Evolutionary conservation across 1,140 invertebrate species (phyloP).

Genomic region (Trichonephila clavata): DNA sequence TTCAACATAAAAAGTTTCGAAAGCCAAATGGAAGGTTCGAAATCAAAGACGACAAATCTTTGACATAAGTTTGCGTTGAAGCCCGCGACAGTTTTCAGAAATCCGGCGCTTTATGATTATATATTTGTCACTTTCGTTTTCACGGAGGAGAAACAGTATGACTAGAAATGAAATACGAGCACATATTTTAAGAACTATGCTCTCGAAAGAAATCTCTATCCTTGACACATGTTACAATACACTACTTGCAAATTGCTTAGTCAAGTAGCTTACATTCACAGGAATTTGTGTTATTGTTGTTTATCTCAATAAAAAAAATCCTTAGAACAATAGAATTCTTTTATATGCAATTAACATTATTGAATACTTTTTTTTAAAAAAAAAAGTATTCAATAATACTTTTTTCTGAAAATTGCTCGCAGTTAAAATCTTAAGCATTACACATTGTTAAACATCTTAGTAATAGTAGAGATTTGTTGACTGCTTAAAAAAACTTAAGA

Average conservation of each 20-base stretch:
- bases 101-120: background rate
- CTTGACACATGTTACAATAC: background rate
- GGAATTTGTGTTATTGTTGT: too few species aligned
- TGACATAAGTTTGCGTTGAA: background rate
- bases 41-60: background rate
- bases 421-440: too few species aligned
- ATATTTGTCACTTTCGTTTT: background rate
- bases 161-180: background rate
- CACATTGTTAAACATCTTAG: too few species aligned
- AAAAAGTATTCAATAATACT: too few species aligned
- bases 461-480: too few species aligned
- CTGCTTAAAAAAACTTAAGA: too few species aligned
- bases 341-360: too few species aligned
- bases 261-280: too few species aligned
- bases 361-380: too few species aligned
- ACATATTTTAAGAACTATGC: background rate
- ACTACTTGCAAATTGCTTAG: background rate
- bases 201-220: background rate
- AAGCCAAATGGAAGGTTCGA: background rate
- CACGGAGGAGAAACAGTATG: background rate
- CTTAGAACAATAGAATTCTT: too few species aligned
- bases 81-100: background rate
- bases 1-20: background rate
- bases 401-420: too few species aligned
- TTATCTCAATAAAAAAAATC: too few species aligned